Evolutionary conservation across 2,888 invertebrate species (phyloP), one percentile per base, ranked within the genome.

Genomic region (Muscina levida): DNA sequence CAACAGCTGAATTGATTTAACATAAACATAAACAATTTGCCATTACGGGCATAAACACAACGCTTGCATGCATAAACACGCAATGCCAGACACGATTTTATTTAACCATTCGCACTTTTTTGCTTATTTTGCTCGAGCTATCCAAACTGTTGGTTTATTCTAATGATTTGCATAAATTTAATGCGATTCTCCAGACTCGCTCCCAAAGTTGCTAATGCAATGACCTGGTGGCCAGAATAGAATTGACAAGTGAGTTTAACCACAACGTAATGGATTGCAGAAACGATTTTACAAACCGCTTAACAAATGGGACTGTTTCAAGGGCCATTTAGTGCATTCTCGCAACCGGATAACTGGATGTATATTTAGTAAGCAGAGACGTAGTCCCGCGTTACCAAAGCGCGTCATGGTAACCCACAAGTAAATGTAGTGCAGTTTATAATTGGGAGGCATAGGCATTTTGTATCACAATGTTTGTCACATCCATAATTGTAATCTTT

Each of bases 151-250:
- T 67, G 11, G 19, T 66, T 68, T 68, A n/a, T 19, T 67, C 22
- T 42, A 22, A 17, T 62, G 74, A 68, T 74, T 74, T 74, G 26
- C 74, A 74, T 68, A 59, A 48, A 74, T 59, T 74, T 51, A 26
- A 51, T n/a, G 22, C 46, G 19, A 37, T 48, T 46, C 24, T 42
- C 39, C n/a, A 22, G 62, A 39, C 48, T 22, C 24, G 31, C 56
- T 66, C 46, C 66, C 59, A 65, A 53, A 42, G 15, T 51, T 62
- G 59, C 46, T 42, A 59, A 68, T 39, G 26, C 68, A 59, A 26
- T 42, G 51, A 59, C 51, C 67, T 17, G 42, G 19, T 39, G 42
- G 42, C 39, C 39, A n/a, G 4, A 37, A 37, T 0, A n/a, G 39
- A 67, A 59, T 15, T 37, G 48, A 31, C 19, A 72, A 59, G 51